Evolutionary conservation across 1,140 invertebrate genomes (phyloP), one percentile per base, ranked within the genome.

Genomic region (Andrena cerasifolii): DNA sequence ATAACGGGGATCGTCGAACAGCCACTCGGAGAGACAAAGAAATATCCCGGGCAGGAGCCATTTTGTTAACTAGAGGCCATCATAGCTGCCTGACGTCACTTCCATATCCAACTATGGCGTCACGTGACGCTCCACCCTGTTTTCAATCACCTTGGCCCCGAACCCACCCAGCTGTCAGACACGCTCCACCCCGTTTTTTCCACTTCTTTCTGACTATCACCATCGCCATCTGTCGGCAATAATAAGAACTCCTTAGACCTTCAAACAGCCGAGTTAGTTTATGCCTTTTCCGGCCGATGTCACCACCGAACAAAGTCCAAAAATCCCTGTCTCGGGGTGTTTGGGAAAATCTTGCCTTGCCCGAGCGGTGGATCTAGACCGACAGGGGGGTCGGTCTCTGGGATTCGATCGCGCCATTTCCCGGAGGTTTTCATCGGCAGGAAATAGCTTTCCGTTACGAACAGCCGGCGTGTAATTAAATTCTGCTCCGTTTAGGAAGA

Each of bases 101-200:
- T 90, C 87, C 87, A 90, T 91, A 89, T 89, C 88, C 89, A 90
- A 85, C 86, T 89, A 93, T 93, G 91, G 92, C 92, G 89, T 92
- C 91, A 93, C 91, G 91, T 93, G 91, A 92, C 91, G 91, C 92
- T 93, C 92, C 92, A 93, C 92, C 92, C 92, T 93, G 90, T 90
- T 92, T 92, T 93, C 91, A 93, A 93, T 93, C 92, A 92, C 90
- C 92, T 93, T 91, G 88, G 91, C 86, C 88, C 83, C 86, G 90
- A 92, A 91, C 91, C 91, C 92, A 92, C 92, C 92, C 92, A 92
- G 91, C 91, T 93, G 92, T 93, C 92, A 91, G 89, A 89, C 86
- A 90, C 86, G 92, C 92, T 92, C 92, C 92, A 93, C 92, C 91
- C 91, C 87, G 87, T 92, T 92, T 92, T 92, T 92, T 92, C 86